Base-by-base conservation (phyloP, 2,797 vertebrate species). In the Sebastes trivittatus region DNA sequence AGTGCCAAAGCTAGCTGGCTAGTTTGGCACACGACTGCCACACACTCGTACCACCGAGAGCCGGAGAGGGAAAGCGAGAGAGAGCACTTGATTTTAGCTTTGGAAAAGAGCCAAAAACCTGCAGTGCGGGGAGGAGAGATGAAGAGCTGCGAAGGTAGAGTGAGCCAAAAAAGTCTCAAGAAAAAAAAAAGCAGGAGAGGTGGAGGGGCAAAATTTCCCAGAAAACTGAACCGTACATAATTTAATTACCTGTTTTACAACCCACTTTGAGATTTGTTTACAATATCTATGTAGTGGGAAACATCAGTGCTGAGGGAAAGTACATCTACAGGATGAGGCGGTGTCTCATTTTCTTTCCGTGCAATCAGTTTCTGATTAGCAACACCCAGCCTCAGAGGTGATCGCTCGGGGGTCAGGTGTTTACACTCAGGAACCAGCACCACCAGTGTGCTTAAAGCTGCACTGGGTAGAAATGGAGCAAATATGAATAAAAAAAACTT, bases 211-310 rank as follows among this genome's bases (percentile, higher is more conserved):
- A 86, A 80, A 84, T 88, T 84, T 91, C 80, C 75, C 80, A 73
- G 85, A 88, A 92, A 95, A 90, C 77, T 80, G 80, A 87, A 88
- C 80, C 46, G 55, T 78, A 82, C 87, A 89, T 93, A 89, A 93
- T 93, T 91, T 75, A 93, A 94, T 94, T 90, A 92, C 90, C 90
- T 93, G 87, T 93, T 92, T 92, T 89, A 92, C 92, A 93, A 90
- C 81, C 84, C 83, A 80, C 91, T 85, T 85, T 89, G 89, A 90
- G 88, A 91, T 90, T 81, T 93, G 88, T 93, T 91, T 88, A 87
- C 86, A 88, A 62, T 89, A 87, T 91, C 75, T 71, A 78, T 63
- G 77, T n/a, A 64, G 84, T 32, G 71, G 78, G 75, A 77, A 81
- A 77, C 61, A 25, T 29, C 62, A 34, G 62, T 1, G 65, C 59